Evolutionary conservation across 2,888 invertebrate species (phyloP), one percentile per base, ranked within the genome.

Genomic region (Deilephila porcellus): DNA sequence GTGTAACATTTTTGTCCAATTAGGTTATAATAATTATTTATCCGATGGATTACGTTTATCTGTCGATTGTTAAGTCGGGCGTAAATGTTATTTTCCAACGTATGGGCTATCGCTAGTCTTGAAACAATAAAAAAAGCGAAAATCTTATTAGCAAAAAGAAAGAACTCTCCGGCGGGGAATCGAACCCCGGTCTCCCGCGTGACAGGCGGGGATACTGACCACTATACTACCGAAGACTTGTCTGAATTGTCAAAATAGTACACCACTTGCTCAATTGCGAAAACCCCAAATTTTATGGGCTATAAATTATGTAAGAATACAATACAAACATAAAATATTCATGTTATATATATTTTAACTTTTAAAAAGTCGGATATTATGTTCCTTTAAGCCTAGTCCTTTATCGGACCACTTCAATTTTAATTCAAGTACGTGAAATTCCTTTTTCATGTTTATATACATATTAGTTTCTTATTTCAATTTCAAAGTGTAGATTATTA

Each of bases 101-200:
- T 45, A 45, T 45, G 45, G 45, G 14, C 3, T 14, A 45, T 14
- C 45, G 45, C 14, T 1, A 45, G n/a, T 4, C n/a, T 56, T n/a
- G 5, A 56, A 56, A 56, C 52, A 52, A 14, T 4, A 8, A 56
- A 17, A 19, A 3, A 56, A n/a, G 0, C 19, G 45, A 45, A n/a
- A n/a, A 20, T n/a, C 11, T 45, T 45, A 45, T 6, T 4, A 14
- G 14, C 34, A 25, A 67, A 67, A 52, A 17, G 6, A 67, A 52
- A 17, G 6, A 1, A 5, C 90, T 90, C 91, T 90, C 91, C 94
- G 93, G 93, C 95, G 93, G 94, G 94, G 95, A 95, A 95, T 95
- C 94, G 95, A 95, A 95, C 95, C 94, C 94, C 93, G 94, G 95
- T 95, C 95, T 95, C 94, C 94, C 94, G 94, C 94, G 94, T 94